A percentile compares a stretch with the other conserved stretches of the same genome.
These are phyloP conservation scores for Halcyon chelicuti DNA, from an alignment of 2,797 vertebrate species.

Conservation along the genomic window DNA sequence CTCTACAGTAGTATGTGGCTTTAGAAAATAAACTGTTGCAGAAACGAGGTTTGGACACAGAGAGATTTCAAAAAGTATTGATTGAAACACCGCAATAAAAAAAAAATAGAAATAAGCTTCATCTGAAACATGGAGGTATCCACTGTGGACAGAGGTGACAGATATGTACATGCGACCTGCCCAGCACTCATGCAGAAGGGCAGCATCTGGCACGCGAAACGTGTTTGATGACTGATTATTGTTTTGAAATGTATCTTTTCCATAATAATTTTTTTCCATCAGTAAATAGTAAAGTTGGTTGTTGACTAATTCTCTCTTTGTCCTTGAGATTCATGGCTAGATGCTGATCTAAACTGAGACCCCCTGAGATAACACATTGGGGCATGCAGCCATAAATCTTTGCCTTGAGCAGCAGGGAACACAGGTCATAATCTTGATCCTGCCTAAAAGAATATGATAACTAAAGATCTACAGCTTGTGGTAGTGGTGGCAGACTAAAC, in stretches of 20 bases:
- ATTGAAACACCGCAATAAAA: neutral
- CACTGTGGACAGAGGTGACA: neutral
- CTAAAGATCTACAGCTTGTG: neutral
- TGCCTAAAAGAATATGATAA: neutral
- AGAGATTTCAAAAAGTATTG: neutral
- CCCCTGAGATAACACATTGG: rapidly evolving
- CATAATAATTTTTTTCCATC: neutral
- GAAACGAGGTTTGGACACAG: neutral
- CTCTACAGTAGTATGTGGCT: neutral
- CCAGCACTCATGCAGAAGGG: neutral
- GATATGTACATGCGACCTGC: neutral
- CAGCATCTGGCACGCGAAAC: neutral
- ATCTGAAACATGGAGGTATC: neutral
- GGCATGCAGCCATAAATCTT: neutral
- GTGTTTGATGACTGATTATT: neutral
- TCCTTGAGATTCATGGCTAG: neutral
- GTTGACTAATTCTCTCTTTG: neutral
- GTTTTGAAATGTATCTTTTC: neutral
- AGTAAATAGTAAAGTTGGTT: neutral
- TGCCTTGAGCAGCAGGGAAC: neutral
- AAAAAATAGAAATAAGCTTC: neutral
- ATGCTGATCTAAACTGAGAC: neutral
- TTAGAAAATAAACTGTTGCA: neutral
- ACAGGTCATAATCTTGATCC: neutral
- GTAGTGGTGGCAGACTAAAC: neutral